Evolutionary conservation across 2,888 invertebrate genomes (phyloP), one percentile per base, ranked within the genome.

Genomic region (Drosophila putrida): DNA sequence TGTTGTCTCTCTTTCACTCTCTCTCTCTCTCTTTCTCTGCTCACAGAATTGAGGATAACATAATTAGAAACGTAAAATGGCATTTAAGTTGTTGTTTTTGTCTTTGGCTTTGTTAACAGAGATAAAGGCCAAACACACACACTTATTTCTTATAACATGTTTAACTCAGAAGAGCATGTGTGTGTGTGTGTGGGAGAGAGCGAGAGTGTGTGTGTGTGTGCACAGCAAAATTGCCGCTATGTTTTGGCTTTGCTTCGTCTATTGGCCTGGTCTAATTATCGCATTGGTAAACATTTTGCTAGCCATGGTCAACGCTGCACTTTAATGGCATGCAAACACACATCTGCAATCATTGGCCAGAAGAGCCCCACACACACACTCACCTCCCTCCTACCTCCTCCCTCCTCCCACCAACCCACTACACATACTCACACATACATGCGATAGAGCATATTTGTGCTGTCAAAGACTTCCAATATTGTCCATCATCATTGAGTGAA

Each of bases 261-360:
- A 46, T 44, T 65, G 69, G 67, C 33, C 46, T 69, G 75, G 76
- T 60, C 82, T 88, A 83, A 83, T 83, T 83, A 88, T 73, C 77
- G 82, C 69, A 62, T 71, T 62, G 74, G 71, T 65, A 82, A 83
- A 88, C 80, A 82, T 46, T 75, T 73, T 41, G 28, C 54, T 11
- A 66, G 55, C 53, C 27, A 36, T 57, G 77, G 75, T 68, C 74
- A 78, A 58, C 47, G 60, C 44, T 44, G 61, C n/a, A 60, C 71
- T 72, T 84, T 84, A 84, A 87, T 84, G 71, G 61, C 70, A 76
- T 54, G 68, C 74, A 69, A 71, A 75, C 68, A 74, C 47, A 58
- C 46, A 11, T n/a, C 31, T 39, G 43, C 41, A 58, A 71, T 51
- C 66, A 53, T 46, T 58, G 44, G 15, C 6, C 25, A 35, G 33